These are phyloP conservation scores for Lepilemur septentrionalis DNA, from an alignment of 2,797 vertebrate species.

Conservation along the genomic window DNA sequence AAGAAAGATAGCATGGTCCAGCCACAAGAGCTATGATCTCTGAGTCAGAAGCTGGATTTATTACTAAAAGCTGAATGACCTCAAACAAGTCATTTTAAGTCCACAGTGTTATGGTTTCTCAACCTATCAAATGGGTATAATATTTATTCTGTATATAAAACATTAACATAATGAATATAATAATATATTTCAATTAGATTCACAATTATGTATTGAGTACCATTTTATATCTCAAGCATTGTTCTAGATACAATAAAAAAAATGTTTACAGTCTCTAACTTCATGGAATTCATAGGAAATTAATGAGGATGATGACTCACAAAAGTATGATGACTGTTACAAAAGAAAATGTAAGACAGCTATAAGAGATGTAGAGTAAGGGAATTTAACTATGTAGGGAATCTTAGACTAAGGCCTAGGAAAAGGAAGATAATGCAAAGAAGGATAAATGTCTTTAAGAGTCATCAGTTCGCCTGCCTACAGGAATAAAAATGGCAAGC, in stretches of 20 bases:
- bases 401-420: background rate
- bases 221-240: background rate
- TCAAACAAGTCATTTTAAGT: background rate
- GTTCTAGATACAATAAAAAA: background rate
- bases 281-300: background rate
- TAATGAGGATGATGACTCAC: background rate
- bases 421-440: background rate
- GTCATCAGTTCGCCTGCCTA: background rate
- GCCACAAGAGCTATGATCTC: background rate
- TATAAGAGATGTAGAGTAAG: background rate
- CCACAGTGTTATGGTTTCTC: background rate
- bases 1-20: background rate
- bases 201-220: background rate
- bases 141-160: background rate
- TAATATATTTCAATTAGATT: background rate
- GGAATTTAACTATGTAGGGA: background rate
- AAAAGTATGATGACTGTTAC: background rate
- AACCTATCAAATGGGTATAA: background rate
- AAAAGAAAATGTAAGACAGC: background rate
- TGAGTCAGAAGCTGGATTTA: background rate
- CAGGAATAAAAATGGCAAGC: background rate
- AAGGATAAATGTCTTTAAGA: background rate
- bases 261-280: background rate
- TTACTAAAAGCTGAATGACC: background rate
- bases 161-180: background rate